These are phyloP conservation scores for Leptothorax acervorum DNA, from an alignment of 2,888 invertebrate species.

Conservation along the genomic window DNA sequence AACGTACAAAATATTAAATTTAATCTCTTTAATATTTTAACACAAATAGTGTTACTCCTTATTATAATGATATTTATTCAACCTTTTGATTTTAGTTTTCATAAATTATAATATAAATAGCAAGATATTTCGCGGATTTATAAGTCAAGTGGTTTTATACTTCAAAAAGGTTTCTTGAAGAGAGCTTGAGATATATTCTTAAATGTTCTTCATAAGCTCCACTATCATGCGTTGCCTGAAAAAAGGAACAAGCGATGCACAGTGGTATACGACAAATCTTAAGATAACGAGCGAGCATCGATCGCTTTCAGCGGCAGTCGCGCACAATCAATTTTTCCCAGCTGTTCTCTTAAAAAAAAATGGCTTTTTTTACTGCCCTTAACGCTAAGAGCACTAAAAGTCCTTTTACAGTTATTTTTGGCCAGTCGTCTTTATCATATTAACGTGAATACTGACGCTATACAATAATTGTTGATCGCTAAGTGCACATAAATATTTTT, in stretches of 20 bases:
- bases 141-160: not conserved
- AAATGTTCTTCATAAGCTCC: not conserved
- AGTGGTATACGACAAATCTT: constrained; percentile 68
- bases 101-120: not conserved
- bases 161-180: not conserved
- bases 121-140: not conserved
- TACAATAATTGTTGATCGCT: constrained; percentile 53
- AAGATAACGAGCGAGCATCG: constrained; percentile 72
- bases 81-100: not conserved
- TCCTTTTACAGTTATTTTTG: constrained; percentile 66
- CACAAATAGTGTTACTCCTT: not conserved
- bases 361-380: constrained; percentile 71
- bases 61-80: not conserved
- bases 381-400: constrained; percentile 67
- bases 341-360: constrained; percentile 70
- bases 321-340: constrained; percentile 75
- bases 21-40: not conserved
- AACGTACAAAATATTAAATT: not conserved
- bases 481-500: constrained; percentile 60
- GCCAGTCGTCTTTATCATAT: constrained; percentile 10
- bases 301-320: constrained; percentile 75
- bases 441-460: constrained; percentile 18
- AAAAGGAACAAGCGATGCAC: not conserved
- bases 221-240: not conserved
- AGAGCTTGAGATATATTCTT: constrained; percentile 1